Conservation (phyloP, 1,140 invertebrate species). For the Drosophila seguyi region DNA sequence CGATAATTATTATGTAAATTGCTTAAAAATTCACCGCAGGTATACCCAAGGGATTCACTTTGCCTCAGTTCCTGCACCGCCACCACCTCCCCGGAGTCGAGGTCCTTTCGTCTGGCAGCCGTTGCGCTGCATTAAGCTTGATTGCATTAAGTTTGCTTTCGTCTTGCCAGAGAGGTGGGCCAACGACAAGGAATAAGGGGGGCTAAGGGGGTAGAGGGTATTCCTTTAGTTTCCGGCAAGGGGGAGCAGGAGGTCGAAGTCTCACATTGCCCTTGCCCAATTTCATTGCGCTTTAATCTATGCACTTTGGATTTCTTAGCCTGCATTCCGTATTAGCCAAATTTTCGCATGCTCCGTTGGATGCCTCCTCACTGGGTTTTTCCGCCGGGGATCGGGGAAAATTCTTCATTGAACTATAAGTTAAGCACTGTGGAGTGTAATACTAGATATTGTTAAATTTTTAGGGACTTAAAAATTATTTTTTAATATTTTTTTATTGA, state of each 20-base stretch:
- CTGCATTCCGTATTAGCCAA: slow-evolving; percentile 79
- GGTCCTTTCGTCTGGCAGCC: slow-evolving; percentile 65
- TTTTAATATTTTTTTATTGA: neutral
- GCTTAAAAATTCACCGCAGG: slow-evolving; percentile 80
- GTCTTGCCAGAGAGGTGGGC: slow-evolving; percentile 36
- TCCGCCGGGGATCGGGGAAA: neutral
- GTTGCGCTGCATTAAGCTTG: slow-evolving; percentile 78
- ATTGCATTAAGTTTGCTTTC: slow-evolving; percentile 82
- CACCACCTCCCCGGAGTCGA: neutral
- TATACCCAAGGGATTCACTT: slow-evolving; percentile 78
- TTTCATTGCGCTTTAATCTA: slow-evolving; percentile 69
- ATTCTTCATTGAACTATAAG: slow-evolving; percentile 51
- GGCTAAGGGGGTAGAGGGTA: neutral
- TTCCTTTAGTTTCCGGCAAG: slow-evolving; percentile 24
- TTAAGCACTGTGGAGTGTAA: slow-evolving; percentile 34
- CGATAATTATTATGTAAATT: slow-evolving; percentile 83
- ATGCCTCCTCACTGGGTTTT: slow-evolving; percentile 52
- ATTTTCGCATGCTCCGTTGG: slow-evolving; percentile 76
- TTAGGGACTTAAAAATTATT: neutral
- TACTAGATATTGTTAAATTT: too few relatives aligned
- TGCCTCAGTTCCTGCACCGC: slow-evolving; percentile 28
- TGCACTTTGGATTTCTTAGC: slow-evolving; percentile 79
- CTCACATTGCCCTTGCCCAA: slow-evolving; percentile 30
- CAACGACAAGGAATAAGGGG: neutral
- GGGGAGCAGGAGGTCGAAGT: neutral